Percentiles rank a stretch among this genome's conserved stretches.
Conservation (phyloP, 2,888 invertebrate species). For the Leptopilina myrica region DNA sequence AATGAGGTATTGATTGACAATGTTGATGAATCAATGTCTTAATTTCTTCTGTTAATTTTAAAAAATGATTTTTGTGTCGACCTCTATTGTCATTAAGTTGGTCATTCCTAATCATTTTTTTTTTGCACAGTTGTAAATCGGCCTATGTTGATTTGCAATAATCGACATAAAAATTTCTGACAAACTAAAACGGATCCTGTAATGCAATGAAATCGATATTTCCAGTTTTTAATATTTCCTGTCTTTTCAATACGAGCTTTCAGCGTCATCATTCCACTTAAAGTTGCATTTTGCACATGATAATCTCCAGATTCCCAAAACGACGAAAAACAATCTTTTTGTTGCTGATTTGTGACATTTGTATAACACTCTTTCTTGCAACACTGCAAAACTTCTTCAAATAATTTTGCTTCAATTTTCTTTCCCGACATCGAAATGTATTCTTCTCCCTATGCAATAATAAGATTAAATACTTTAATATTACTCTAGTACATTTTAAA, state of each 20-base stretch:
- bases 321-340: background rate
- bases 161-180: slow-evolving; percentile 5
- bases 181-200: background rate
- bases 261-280: slow-evolving; percentile 13
- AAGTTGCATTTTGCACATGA: slow-evolving; percentile 5
- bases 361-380: slow-evolving; percentile 28
- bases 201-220: background rate
- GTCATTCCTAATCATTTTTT: background rate
- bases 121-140: background rate
- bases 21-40: too few species aligned
- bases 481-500: too few species aligned
- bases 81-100: slow-evolving; percentile 22
- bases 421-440: slow-evolving; percentile 23
- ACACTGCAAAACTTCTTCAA: background rate
- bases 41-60: slow-evolving; percentile 17
- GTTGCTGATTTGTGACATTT: background rate
- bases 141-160: slow-evolving; percentile 3
- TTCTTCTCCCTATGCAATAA: slow-evolving; percentile 16
- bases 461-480: too few species aligned
- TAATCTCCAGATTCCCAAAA: slow-evolving; percentile 34
- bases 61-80: slow-evolving; percentile 20
- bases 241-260: background rate
- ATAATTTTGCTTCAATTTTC: slow-evolving; percentile 13
- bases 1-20: too few species aligned
- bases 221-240: background rate